A percentile compares a stretch with the other conserved stretches of the same genome.
Conservation (phyloP, 2,888 invertebrate species). For the Diaperis boleti region DNA sequence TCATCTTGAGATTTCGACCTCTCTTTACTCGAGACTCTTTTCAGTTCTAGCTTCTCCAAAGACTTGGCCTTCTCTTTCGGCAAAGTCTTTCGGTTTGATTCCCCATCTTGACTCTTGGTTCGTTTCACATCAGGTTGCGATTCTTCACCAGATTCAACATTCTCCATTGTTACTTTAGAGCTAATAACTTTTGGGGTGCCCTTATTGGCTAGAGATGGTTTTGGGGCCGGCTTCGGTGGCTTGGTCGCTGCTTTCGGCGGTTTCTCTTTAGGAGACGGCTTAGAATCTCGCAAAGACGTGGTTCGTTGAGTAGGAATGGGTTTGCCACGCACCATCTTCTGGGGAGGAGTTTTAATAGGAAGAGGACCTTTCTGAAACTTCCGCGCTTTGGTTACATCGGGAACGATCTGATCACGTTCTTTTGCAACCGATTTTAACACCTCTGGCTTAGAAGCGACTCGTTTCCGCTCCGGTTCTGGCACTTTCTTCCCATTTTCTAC, state of each 20-base stretch:
- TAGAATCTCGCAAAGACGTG: slow-evolving; percentile 19
- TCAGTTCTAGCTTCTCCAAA: slow-evolving; percentile 74
- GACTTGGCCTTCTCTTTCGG: slow-evolving; percentile 78
- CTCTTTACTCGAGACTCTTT: slow-evolving; percentile 72
- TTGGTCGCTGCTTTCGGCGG: slow-evolving; percentile 30
- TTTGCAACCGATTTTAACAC: slow-evolving; percentile 45
- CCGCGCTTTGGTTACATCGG: slow-evolving; percentile 61
- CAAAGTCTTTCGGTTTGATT: slow-evolving; percentile 67
- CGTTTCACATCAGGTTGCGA: slow-evolving; percentile 66
- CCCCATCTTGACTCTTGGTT: slow-evolving; percentile 74
- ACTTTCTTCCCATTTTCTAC: slow-evolving; percentile 63
- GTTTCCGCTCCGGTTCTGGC: slow-evolving; percentile 41
- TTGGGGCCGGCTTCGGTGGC: slow-evolving; percentile 45
- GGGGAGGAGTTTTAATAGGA: slow-evolving; percentile 43
- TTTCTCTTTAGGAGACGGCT: slow-evolving; percentile 15
- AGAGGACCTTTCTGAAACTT: slow-evolving; percentile 49
- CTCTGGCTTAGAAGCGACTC: slow-evolving; percentile 5
- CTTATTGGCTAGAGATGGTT: slow-evolving; percentile 46
- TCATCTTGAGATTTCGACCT: slow-evolving; percentile 80
- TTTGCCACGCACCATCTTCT: slow-evolving; percentile 47
- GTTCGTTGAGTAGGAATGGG: slow-evolving; percentile 35
- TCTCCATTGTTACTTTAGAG: slow-evolving; percentile 27
- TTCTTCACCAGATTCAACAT: background rate
- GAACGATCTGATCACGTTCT: slow-evolving; percentile 67
- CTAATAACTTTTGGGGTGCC: slow-evolving; percentile 28